Base-by-base conservation (phyloP, 2,888 invertebrate species). In the Pseudanteris insignis region DNA sequence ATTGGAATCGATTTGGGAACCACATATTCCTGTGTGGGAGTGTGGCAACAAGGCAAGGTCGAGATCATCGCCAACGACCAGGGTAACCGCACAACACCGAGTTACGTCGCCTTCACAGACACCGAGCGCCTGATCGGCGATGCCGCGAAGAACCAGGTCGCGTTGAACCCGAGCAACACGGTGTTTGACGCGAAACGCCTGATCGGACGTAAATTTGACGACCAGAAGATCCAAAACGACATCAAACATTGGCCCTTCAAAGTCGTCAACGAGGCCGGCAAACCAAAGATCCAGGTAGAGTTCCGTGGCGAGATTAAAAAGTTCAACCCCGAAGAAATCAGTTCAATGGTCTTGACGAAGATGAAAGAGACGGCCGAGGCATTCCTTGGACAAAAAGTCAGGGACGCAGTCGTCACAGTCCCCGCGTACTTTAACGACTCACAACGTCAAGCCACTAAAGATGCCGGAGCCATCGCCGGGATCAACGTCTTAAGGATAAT, bases 401-500 rank as follows among this genome's bases (percentile, higher is more conserved):
- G 85, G 10, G 91, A 91, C 75, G 90, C 91, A 78, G 92, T 91
- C 5, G 89, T 62, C 68, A 91, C 91, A 2, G 91, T 92, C 2
- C 91, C 91, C 3, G 92, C 92, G 5, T 91, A 92, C 75, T 89
- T 89, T 80, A 86, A 86, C 73, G 86, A 86, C 71, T 82, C 84
- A 0, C 87, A 88, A 72, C 80, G 88, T 32, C 87, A 88, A 73
- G 88, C 87, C 1, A 88, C 88, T 10, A 88, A 88, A 74, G 88
- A 88, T 74, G 88, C 88, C 33, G 88, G 82, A 26, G 83, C 83
- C n/a, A 88, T 88, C 63, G 84, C 88, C 24, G 90, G 89, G 8
- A 74, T 88, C 18, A 87, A 88, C 73, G 86, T 88, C 0, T 73
- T 88, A 47, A 81, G 88, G 64, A 87, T 88, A 64, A 85, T 86